Conservation (phyloP, 2,797 vertebrate genomes). For the Ptychadena robeensis region DNA sequence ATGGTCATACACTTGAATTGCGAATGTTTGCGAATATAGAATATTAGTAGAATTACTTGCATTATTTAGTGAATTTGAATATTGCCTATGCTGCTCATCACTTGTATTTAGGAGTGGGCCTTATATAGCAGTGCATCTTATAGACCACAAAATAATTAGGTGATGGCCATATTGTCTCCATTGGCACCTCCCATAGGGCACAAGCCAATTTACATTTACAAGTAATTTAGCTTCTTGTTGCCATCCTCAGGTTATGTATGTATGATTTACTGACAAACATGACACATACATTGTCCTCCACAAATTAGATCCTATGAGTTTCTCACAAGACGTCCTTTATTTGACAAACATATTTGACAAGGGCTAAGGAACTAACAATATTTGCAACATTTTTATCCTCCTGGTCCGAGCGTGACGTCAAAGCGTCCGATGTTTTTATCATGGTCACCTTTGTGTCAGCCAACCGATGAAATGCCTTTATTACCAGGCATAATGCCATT, state of each 20-base stretch:
- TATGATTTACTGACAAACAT: background rate
- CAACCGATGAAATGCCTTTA: constrained; percentile 77
- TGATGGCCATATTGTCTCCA: too few species aligned
- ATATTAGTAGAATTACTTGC: too few species aligned
- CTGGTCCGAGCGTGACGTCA: constrained; percentile 70
- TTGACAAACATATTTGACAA: background rate
- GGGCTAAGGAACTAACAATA: background rate
- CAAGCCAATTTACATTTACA: background rate
- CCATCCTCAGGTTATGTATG: background rate
- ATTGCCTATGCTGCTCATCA: too few species aligned
- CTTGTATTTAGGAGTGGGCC: too few species aligned
- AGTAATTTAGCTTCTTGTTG: background rate
- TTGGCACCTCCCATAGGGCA: background rate
- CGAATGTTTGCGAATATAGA: too few species aligned
- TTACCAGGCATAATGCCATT: constrained; percentile 85
- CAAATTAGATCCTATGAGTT: background rate
- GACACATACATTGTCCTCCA: background rate
- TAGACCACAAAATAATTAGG: too few species aligned
- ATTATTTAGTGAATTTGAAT: too few species aligned
- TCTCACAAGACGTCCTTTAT: background rate
- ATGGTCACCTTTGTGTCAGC: constrained; percentile 88
- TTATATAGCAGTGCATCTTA: too few species aligned
- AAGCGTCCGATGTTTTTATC: constrained; percentile 83
- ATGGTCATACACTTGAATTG: too few species aligned
- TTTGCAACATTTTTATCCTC: constrained; percentile 55